These are phyloP conservation scores for Artibeus jamaicensis DNA, from an alignment of 2,797 vertebrate genomes.

Conservation along the genomic window DNA sequence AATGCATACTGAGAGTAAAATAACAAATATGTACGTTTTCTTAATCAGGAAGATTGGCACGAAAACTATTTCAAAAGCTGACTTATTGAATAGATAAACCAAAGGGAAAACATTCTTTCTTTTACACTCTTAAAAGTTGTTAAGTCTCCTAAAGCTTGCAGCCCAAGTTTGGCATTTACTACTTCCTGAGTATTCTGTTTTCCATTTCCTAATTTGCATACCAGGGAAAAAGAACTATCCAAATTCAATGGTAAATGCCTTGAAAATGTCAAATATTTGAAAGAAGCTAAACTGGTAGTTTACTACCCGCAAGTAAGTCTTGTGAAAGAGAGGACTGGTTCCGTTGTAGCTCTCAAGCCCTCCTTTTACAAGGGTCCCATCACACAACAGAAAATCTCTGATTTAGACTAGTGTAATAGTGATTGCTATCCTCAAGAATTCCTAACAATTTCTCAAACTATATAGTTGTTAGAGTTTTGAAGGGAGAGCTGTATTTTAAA, in stretches of 20 bases:
- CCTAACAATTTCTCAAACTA: constrained; percentile 23
- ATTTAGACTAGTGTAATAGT: not conserved
- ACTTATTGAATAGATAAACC: not conserved
- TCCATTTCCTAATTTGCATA: constrained; percentile 42
- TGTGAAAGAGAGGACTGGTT: constrained; percentile 39
- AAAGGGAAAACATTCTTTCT: constrained; percentile 17
- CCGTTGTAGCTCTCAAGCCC: not conserved
- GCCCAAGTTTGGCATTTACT: constrained; percentile 30
- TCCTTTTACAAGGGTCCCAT: constrained; percentile 30
- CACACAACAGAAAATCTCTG: constrained; percentile 23
- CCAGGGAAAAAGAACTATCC: not conserved
- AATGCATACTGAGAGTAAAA: not conserved
- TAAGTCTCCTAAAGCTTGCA: constrained; percentile 14
- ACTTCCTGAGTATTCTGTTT: constrained; percentile 38
- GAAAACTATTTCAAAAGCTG: not conserved
- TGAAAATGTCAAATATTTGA: constrained; percentile 42
- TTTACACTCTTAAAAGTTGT: constrained; percentile 15
- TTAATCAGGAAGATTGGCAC: constrained; percentile 18
- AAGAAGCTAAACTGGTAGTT: not conserved
- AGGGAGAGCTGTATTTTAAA: constrained; percentile 49
- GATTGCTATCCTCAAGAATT: constrained; percentile 28
- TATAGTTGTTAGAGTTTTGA: not conserved
- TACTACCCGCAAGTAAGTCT: not conserved
- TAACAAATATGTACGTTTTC: not conserved
- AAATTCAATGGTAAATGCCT: not conserved